A percentile compares a stretch with the other conserved stretches of the same genome.
Evolutionary conservation across 2,888 invertebrate genomes (phyloP).

Genomic region (Pandemis heparana): DNA sequence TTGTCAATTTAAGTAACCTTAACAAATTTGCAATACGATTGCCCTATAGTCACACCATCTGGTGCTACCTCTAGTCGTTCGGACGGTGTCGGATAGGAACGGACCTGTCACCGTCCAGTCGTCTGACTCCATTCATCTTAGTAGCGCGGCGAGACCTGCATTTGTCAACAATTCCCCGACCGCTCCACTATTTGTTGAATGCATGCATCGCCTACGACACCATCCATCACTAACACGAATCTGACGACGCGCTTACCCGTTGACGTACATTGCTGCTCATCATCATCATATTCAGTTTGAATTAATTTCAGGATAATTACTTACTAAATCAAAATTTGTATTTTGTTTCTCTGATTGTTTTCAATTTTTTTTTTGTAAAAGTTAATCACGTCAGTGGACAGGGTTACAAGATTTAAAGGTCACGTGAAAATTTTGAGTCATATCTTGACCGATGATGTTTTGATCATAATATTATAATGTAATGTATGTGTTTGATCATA

Average conservation of each 20-base stretch:
- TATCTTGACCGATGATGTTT: too few relatives aligned
- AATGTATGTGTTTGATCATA: too few relatives aligned
- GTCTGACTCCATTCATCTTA: slow-evolving; percentile 41
- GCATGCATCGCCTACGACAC: slow-evolving; percentile 44
- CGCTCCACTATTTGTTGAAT: slow-evolving; percentile 45
- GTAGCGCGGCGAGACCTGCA: slow-evolving; percentile 39
- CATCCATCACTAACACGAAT: slow-evolving; percentile 41
- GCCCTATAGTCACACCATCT: background rate
- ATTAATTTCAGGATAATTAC: background rate
- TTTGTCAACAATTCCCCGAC: slow-evolving; percentile 45
- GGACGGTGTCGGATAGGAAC: background rate
- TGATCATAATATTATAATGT: too few relatives aligned
- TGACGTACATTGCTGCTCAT: slow-evolving; percentile 17
- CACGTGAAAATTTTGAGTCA: too few relatives aligned
- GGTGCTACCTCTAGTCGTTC: background rate
- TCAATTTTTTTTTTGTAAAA: too few relatives aligned
- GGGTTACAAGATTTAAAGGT: too few relatives aligned
- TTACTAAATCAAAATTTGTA: background rate
- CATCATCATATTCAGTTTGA: background rate
- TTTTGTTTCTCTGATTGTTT: background rate
- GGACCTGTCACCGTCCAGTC: slow-evolving; percentile 18
- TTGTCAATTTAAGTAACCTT: too few relatives aligned
- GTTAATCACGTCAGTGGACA: too few relatives aligned
- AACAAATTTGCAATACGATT: too few relatives aligned
- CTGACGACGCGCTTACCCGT: slow-evolving; percentile 3